Evolutionary conservation across 2,888 invertebrate genomes (phyloP), one percentile per base, ranked within the genome.

Genomic region (Ectemnius continuus): DNA sequence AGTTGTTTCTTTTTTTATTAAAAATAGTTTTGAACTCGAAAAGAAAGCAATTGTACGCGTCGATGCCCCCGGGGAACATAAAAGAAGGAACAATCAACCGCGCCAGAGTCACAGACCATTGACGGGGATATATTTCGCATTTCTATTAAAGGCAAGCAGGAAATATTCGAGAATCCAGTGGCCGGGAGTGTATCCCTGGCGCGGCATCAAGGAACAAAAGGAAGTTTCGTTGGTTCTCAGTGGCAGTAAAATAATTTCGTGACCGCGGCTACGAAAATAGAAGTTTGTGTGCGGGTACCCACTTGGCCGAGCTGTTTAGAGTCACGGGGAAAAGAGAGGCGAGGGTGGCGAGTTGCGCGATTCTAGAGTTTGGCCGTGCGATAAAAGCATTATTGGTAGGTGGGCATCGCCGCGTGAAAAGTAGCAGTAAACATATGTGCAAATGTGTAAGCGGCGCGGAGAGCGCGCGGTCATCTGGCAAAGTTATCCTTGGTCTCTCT

Each of bases 371-470:
- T 6, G 36, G 8, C 36, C 36, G 36, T 36, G 36, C 36, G 36
- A 36, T 36, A 36, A 36, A 52, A 16, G 52, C 52, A 14, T 52
- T 52, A 52, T 52, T 52, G 52, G 52, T 52, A 52, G 52, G n/a
- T 14, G 52, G 16, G 52, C 52, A 52, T 52, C 52, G 52, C 52
- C 52, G 16, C n/a, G 52, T 52, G 52, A 52, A 52, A 16, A 52
- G 52, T 16, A 16, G 52, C 52, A 14, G 52, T 52, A 52, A 52
- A 52, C 16, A 52, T 16, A 52, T 16, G 52, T 52, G 52, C 16
- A 13, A 52, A 14, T 52, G 52, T 52, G 52, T 52, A 52, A 52
- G 16, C 16, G 16, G 4, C 16, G 11, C n/a, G 4, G 4, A 48
- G 48, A 4, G 48, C 16, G 14, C 26, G 23, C 6, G n/a, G 13